phyloP scores from a whole-genome alignment of 2,888 invertebrate species.

The Ochropleura plecta region DNA sequence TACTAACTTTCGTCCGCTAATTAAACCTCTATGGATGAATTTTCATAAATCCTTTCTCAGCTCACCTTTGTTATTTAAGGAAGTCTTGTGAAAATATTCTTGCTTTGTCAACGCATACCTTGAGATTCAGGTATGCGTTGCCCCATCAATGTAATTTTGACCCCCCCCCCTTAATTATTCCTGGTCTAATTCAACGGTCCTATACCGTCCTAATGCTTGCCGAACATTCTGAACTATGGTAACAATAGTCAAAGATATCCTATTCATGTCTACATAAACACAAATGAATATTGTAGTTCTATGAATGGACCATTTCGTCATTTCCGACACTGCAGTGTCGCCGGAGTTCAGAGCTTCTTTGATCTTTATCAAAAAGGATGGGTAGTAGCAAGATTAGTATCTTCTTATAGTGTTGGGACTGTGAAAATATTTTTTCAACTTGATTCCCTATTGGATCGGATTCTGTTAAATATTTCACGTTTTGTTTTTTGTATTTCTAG shows the following conservation, averaged over 20 bases:
- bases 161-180: background rate
- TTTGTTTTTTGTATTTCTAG: too few relatives aligned
- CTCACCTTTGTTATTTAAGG: background rate
- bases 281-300: slow-evolving; percentile 24
- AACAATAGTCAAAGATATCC: slow-evolving; percentile 32
- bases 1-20: background rate
- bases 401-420: background rate
- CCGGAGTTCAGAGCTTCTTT: slow-evolving; percentile 24
- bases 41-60: background rate
- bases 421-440: slow-evolving; percentile 5
- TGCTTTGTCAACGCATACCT: background rate
- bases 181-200: background rate
- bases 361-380: slow-evolving; percentile 29
- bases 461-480: too few relatives aligned
- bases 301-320: slow-evolving; percentile 43
- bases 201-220: slow-evolving; percentile 1
- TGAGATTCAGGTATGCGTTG: background rate
- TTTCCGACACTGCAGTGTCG: slow-evolving; percentile 32
- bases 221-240: background rate
- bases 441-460: background rate
- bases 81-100: background rate
- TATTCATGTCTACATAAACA: slow-evolving; percentile 31
- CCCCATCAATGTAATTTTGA: background rate
- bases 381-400: slow-evolving; percentile 8
- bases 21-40: background rate